Percentiles rank a stretch among this genome's conserved stretches.
phyloP scores from a whole-genome alignment of 2,797 vertebrate species.

The Kryptopterus vitreolus region DNA sequence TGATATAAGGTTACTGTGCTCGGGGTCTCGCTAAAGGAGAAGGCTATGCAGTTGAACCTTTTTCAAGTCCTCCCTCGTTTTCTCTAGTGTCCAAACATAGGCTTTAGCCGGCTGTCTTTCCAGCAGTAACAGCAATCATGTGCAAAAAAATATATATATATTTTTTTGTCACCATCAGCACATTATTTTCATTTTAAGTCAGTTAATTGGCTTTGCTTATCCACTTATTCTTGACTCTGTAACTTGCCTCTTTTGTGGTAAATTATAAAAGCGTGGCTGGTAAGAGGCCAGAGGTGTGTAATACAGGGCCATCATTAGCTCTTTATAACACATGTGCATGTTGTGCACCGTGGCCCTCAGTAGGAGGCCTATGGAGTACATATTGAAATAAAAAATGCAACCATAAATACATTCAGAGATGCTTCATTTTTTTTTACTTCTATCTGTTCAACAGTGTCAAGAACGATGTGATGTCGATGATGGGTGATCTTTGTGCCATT shows the following conservation, averaged over 20 bases:
- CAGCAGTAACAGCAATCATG: conserved; percentile 53
- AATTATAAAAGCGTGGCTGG: conserved; percentile 43
- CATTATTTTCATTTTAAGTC: conserved; percentile 52
- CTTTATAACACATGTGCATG: conserved; percentile 37
- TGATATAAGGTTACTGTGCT: conserved; percentile 78
- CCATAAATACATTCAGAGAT: conserved; percentile 39
- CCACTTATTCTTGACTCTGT: conserved; percentile 50
- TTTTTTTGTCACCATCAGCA: conserved; percentile 54
- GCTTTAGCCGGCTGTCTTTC: conserved; percentile 54
- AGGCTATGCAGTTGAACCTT: conserved; percentile 59
- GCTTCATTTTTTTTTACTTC: conserved; percentile 38
- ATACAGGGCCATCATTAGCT: conserved; percentile 53
- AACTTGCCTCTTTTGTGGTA: conserved; percentile 45
- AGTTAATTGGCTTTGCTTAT: conserved; percentile 56
- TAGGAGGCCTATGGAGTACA: conserved; percentile 38
- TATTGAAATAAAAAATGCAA: conserved; percentile 39
- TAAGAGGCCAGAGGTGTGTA: conserved; percentile 50
- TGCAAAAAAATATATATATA: conserved; percentile 19
- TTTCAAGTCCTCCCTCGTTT: conserved; percentile 73
- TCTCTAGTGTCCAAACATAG: conserved; percentile 54
- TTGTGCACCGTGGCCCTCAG: conserved; percentile 34
- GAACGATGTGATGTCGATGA: background rate
- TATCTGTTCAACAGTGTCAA: conserved; percentile 29
- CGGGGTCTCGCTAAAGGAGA: conserved; percentile 68
- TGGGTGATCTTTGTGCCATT: conserved; percentile 11